A percentile compares a stretch with the other conserved stretches of the same genome.
Evolutionary conservation across 2,888 invertebrate genomes (phyloP).

Genomic region (Scaeva pyrastri): DNA sequence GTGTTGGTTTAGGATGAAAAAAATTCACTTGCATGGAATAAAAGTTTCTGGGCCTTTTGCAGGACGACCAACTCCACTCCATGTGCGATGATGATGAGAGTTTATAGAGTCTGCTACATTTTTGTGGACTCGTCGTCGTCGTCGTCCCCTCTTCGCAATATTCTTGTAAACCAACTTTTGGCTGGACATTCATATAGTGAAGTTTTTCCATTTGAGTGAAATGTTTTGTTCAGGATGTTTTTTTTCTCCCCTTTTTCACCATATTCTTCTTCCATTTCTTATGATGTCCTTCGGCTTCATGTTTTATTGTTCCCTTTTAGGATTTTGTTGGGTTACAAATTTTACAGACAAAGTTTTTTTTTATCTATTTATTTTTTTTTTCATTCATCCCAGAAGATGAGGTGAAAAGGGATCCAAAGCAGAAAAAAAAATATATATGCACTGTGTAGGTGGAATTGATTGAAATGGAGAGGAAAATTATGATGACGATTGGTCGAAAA

Average conservation of each 20-base stretch:
- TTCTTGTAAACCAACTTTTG: conserved; percentile 4
- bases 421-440: conserved; percentile 4
- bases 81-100: conserved; percentile 14
- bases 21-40: conserved; percentile 61
- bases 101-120: conserved; percentile 50
- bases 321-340: conserved; percentile 38
- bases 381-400: background rate
- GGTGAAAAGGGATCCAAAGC: background rate
- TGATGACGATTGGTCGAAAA: conserved; percentile 71
- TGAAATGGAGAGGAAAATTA: conserved; percentile 76
- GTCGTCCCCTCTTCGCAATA: no score
- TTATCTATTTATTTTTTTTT: conserved; percentile 18
- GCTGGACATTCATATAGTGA: conserved; percentile 72
- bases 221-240: conserved; percentile 61
- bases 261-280: conserved; percentile 7
- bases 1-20: background rate
- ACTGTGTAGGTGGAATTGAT: conserved; percentile 67
- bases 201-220: conserved; percentile 75
- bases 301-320: conserved; percentile 34
- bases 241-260: background rate
- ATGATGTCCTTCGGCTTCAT: conserved; percentile 22
- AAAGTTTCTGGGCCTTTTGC: conserved; percentile 70
- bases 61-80: conserved; percentile 4
- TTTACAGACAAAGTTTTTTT: conserved; percentile 63
- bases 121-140: conserved; percentile 33